Percentiles rank a stretch among this genome's conserved stretches.
Conservation (phyloP, 2,113 vertebrate genomes). For the Tringa solitaria region DNA sequence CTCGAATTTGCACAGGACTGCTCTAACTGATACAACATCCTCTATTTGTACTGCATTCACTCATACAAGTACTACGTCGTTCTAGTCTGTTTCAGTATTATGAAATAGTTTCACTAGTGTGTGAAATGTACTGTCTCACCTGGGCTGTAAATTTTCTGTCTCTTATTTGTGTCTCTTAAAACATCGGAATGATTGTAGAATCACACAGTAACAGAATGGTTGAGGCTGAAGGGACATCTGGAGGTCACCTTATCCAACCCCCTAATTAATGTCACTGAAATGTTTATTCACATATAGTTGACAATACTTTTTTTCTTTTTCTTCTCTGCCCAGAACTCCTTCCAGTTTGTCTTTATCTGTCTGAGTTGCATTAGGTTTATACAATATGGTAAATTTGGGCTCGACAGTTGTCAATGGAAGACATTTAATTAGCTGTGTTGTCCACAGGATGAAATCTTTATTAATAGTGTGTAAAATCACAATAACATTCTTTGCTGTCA, state of each 20-base stretch:
- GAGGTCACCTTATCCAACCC: neutral
- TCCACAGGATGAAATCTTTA: neutral
- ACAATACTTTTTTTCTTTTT: neutral
- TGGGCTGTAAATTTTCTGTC: neutral
- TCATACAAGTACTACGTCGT: neutral
- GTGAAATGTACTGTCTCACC: neutral
- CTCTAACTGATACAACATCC: fast-evolving
- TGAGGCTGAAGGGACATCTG: neutral
- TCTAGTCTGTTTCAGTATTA: neutral
- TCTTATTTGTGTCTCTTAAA: neutral
- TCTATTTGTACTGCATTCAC: neutral
- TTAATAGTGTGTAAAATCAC: neutral
- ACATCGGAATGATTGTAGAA: neutral
- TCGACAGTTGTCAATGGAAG: neutral
- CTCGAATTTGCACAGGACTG: neutral
- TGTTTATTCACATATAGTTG: neutral
- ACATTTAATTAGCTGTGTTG: neutral
- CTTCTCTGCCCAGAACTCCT: neutral
- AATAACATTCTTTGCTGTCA: neutral
- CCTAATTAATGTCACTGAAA: neutral
- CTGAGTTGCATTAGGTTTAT: neutral
- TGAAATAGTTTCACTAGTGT: neutral
- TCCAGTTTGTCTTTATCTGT: neutral
- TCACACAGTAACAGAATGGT: neutral
- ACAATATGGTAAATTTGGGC: neutral